phyloP scores from a whole-genome alignment of 2,888 invertebrate genomes.

The Campoletis raptor region DNA sequence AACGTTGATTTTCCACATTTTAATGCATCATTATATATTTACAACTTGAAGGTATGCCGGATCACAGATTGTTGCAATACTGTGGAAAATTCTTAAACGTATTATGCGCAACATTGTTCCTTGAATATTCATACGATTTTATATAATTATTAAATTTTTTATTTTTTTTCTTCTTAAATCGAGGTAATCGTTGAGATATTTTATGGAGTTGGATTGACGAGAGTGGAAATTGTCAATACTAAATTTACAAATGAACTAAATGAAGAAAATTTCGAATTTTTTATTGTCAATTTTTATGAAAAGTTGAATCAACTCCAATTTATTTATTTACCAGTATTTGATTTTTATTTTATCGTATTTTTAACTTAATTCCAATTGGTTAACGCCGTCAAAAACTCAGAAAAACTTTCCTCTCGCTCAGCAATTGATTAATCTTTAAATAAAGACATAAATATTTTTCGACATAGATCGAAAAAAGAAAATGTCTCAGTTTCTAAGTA shows the following conservation, averaged over 20 bases:
- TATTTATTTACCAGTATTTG: neutral
- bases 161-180: neutral
- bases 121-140: slow-evolving; percentile 12
- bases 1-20: slow-evolving; percentile 17
- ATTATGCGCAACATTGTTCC: neutral
- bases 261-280: too few species aligned
- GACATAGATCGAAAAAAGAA: neutral
- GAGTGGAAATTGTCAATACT: neutral
- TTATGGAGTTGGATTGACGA: neutral
- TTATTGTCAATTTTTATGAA: neutral
- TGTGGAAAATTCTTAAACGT: neutral
- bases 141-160: neutral
- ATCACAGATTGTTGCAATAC: neutral
- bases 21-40: slow-evolving; percentile 1
- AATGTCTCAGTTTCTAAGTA: neutral
- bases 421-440: neutral
- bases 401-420: too few species aligned
- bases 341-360: too few species aligned
- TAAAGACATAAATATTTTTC: neutral
- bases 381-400: too few species aligned
- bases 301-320: neutral
- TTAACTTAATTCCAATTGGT: too few species aligned
- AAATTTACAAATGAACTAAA: neutral
- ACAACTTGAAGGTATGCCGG: neutral
- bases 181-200: neutral